Base-by-base conservation (phyloP, 2,797 vertebrate genomes). In the Galagoides demidoff region DNA sequence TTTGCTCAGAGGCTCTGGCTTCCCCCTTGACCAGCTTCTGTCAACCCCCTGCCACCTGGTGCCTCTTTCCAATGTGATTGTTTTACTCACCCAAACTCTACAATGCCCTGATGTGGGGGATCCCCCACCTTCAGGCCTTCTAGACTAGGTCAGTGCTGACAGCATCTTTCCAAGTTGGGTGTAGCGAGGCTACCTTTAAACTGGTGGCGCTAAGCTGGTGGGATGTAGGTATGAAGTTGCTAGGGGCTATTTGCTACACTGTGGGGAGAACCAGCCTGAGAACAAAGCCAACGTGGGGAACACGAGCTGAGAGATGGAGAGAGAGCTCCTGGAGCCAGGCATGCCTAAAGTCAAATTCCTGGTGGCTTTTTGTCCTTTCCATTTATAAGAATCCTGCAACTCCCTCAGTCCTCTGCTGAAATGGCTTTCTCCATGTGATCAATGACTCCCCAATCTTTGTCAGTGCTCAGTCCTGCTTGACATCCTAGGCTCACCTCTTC, bases 1-100 rank as follows among this genome's bases (percentile, higher is more conserved):
- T 55, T 11, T 6, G 7, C 7, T 10, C 17, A 57, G 83, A 17
- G 2, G 0, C 6, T 14, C 71, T 19, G 12, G 2, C 0, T 22
- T 45, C 57, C 9, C 2, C 19, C 4, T 1, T 52, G 17, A 4
- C 20, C 2, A 4, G 22, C 52, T 34, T 14, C 34, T 22, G 76
- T 37, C 25, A 4, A 14, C 10, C 5, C 45, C 31, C 49, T 23
- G 52, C 13, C 7, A 14, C 10, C 27, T 0, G 13, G 22, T 3
- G 29, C 20, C 84, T 71, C 31, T 31, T 29, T 34, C 63, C 5
- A 2, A 7, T 13, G 39, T 19, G 11, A 22, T 8, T 39, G 57
- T 39, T 29, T 22, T n/a, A 43, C 25, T 27, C 27, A 34, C 34
- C 59, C 68, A 25, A 27, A 68, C 29, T 19, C 22, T 10, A 43